These are phyloP conservation scores for Leptopterna dolabrata DNA, from an alignment of 2,888 invertebrate species.

Conservation along the genomic window DNA sequence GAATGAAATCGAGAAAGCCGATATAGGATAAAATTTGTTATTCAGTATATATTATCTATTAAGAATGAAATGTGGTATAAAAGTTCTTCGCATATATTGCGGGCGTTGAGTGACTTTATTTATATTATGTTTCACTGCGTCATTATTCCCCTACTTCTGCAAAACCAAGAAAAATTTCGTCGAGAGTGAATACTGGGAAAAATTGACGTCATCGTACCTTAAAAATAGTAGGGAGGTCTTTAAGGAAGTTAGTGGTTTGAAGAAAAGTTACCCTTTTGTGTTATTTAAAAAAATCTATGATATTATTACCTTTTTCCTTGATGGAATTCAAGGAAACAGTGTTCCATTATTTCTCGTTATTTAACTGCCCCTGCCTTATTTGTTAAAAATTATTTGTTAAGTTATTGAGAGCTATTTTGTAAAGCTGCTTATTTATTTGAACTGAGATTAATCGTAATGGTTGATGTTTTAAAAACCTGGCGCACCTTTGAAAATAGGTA, in stretches of 20 bases:
- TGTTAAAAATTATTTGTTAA: not conserved
- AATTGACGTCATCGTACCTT: no score
- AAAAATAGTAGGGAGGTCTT: not conserved
- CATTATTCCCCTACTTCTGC: not conserved
- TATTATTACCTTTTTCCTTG: not conserved
- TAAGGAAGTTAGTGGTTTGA: not conserved
- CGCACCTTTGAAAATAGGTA: not conserved
- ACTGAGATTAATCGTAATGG: not conserved
- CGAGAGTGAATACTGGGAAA: no score
- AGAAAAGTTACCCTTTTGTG: constrained; percentile 32
- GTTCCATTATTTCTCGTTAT: not conserved
- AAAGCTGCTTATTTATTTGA: not conserved
- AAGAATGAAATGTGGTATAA: not conserved
- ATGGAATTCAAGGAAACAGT: not conserved
- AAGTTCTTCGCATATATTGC: not conserved
- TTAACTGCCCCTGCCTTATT: not conserved
- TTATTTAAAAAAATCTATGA: not conserved
- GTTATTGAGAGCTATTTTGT: not conserved
- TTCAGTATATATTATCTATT: not conserved
- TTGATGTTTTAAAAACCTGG: not conserved
- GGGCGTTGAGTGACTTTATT: not conserved
- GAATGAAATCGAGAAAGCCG: not conserved
- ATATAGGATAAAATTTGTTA: not conserved
- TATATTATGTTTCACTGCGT: not conserved
- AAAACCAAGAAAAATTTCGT: no score